Evolutionary conservation across 1,140 invertebrate species (phyloP).

Genomic region (Stegodyphus mimosarum): DNA sequence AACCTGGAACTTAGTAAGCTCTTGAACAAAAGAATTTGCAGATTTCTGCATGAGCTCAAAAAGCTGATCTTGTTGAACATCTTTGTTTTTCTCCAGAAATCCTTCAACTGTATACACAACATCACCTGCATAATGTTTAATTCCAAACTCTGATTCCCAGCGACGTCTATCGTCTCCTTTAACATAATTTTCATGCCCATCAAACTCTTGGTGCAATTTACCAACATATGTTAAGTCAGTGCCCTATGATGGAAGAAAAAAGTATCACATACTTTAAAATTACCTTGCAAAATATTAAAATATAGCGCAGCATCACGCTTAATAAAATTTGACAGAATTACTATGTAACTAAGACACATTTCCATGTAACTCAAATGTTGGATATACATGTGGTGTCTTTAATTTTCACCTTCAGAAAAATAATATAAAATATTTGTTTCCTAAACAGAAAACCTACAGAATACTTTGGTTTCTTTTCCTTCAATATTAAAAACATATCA

Average conservation of each 20-base stretch:
- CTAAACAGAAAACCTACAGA: too few relatives aligned
- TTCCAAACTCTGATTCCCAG: slow-evolving; percentile 92
- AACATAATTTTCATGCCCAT: slow-evolving; percentile 84
- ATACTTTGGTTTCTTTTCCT: too few relatives aligned
- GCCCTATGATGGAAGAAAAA: slow-evolving; percentile 70
- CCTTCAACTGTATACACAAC: slow-evolving; percentile 92
- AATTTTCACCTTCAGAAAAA: too few relatives aligned
- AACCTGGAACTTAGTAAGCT: slow-evolving; percentile 85
- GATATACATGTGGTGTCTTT: too few relatives aligned
- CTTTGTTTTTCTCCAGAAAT: slow-evolving; percentile 97
- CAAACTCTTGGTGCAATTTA: slow-evolving; percentile 91
- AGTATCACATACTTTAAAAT: slow-evolving; percentile 1
- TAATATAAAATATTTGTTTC: too few relatives aligned
- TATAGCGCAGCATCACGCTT: not conserved
- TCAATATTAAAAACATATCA: too few relatives aligned
- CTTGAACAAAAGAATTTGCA: slow-evolving; percentile 86
- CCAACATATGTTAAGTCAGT: slow-evolving; percentile 89
- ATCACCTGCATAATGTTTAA: slow-evolving; percentile 93
- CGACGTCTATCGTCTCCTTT: slow-evolving; percentile 86
- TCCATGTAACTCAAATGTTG: too few relatives aligned
- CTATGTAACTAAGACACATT: too few relatives aligned
- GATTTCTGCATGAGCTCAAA: slow-evolving; percentile 92
- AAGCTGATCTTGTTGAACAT: slow-evolving; percentile 94
- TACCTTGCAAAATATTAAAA: not conserved
- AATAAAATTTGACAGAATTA: not conserved